Evolutionary conservation across 2,888 invertebrate species (phyloP), one percentile per base, ranked within the genome.

Genomic region (Notodonta dromedarius): DNA sequence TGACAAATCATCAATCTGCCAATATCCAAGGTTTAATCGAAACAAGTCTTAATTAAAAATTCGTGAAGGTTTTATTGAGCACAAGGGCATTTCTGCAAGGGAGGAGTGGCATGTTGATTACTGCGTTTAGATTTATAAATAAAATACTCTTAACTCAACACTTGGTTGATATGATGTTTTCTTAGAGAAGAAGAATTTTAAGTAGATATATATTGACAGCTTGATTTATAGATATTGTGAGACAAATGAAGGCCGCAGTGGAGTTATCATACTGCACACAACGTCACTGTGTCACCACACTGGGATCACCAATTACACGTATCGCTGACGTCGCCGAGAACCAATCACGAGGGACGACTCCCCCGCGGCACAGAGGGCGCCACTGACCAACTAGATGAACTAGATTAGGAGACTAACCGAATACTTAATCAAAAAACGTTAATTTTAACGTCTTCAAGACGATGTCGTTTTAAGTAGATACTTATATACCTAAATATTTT

Each of bases 271-370:
- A 60, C 69, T 69, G 56, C 7, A 2, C 13, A 0, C 6, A 0
- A 5, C 12, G 5, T 0, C n/a, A 60, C 73, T 63, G n/a, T 59
- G 59, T 16, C 57, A 16, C 40, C 53, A 57, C 14, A 53, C 59
- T 35, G 51, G 57, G 56, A 53, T 48, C 52, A 66, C 64, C 71
- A 74, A 76, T 74, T 74, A 74, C 74, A 69, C 69, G 74, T 76
- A 69, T 61, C 70, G 69, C 77, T 74, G 74, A 76, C 76, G 32
- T 11, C 71, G 55, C 32, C 52, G 59, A 51, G 57, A 60, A 65
- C 70, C 70, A 70, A 70, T 70, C 70, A 73, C 70, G 65, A 59
- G 57, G 50, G 57, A 64, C 57, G 51, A 50, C 50, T 48, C 60
- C 69, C 69, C 52, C 0, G 56, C 69, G 65, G 64, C 62, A 71